Base-by-base conservation (phyloP, 2,888 invertebrate genomes). In the Epinotia ramella region DNA sequence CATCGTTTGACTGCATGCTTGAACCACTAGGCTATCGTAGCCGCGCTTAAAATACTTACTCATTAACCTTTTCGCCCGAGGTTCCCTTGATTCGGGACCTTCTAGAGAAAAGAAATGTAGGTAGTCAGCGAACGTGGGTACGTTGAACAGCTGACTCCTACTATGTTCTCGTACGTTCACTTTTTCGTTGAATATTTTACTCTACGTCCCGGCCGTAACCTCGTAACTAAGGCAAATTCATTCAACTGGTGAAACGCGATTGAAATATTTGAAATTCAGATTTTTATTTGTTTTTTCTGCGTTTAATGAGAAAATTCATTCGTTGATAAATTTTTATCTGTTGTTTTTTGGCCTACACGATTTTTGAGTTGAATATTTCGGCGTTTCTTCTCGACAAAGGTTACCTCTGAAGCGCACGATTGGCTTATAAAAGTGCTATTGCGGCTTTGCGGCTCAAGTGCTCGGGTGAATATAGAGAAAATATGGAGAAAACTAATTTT, bases 241-340 rank as follows among this genome's bases (percentile, higher is more conserved):
- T 70, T 73, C 74, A 65, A 20, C 74, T 70, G 64, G 49, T 64
- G 74, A 59, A 28, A 33, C 73, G 53, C 56, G 56, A 62, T 73
- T 62, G 44, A 73, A 73, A n/a, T n/a, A 53, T n/a, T 53, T 53
- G 13, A n/a, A n/a, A 53, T 73, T 56, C 53, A 73, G 53, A 60
- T 60, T 28, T 40, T 1, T 20, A 1, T 28, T 46, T 28, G 11
- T 60, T 73, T 63, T 53, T 71, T n/a, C 18, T n/a, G 16, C 2
- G 56, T 12, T 57, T 0, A 28, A 46, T 59, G 46, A 63, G 24
- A 71, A n/a, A 53, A n/a, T 53, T 7, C n/a, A 53, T 6, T n/a
- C n/a, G 1, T 53, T 12, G 11, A n/a, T 12, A 3, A 24, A 11
- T 44, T n/a, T 59, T 57, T 44, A 20, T 59, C 16, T 59, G 40